A percentile compares a stretch with the other conserved stretches of the same genome.
phyloP scores from a whole-genome alignment of 2,797 vertebrate species.

The Phrynocephalus forsythii region DNA sequence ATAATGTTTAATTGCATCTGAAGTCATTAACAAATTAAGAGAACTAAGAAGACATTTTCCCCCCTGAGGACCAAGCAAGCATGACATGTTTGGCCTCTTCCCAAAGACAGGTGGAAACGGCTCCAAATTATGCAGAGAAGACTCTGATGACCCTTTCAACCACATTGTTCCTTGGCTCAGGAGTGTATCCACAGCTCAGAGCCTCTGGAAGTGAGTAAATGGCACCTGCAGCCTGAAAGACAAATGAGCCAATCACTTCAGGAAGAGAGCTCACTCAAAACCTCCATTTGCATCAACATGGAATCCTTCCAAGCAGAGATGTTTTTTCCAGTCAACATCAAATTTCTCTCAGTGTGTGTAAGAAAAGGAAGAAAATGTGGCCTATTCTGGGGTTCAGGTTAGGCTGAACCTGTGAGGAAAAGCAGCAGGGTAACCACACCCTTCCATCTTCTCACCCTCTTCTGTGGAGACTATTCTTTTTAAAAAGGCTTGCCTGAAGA shows the following conservation, averaged over 20 bases:
- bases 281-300: neutral
- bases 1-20: neutral
- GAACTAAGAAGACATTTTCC: no score
- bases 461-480: no score
- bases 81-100: neutral
- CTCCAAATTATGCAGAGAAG: neutral
- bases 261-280: neutral
- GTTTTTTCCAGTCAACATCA: neutral
- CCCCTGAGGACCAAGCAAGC: neutral
- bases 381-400: no score
- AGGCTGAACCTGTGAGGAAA: no score
- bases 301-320: neutral
- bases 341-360: no score
- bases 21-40: neutral
- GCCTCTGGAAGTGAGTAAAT: neutral
- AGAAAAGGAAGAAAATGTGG: no score
- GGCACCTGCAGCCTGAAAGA: neutral
- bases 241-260: neutral
- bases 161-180: neutral
- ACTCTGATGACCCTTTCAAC: neutral
- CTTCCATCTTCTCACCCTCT: no score
- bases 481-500: no score
- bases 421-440: no score
- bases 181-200: neutral
- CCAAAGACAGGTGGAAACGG: neutral